Percentiles rank a stretch among this genome's conserved stretches.
These are phyloP conservation scores for Lordiphosa stackelbergi DNA, from an alignment of 1,140 invertebrate genomes.

Conservation along the genomic window DNA sequence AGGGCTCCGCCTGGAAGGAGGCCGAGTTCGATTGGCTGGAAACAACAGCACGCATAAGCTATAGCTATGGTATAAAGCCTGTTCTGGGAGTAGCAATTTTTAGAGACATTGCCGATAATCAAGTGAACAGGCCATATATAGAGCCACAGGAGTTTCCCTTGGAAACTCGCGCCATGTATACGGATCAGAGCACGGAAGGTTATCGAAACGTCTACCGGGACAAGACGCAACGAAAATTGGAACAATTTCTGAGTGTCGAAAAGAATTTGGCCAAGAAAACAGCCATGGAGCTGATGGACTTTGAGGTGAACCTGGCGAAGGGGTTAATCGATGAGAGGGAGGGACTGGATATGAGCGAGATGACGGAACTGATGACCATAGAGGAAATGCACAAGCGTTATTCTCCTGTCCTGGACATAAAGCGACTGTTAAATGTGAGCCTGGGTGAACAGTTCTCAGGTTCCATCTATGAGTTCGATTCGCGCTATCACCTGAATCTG, in stretches of 20 bases:
- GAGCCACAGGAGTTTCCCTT: constrained; percentile 34
- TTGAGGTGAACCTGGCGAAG: constrained; percentile 52
- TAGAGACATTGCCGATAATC: constrained; percentile 49
- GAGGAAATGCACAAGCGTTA: constrained; percentile 41
- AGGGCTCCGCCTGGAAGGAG: constrained; percentile 37
- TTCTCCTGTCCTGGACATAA: constrained; percentile 30
- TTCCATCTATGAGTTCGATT: constrained; percentile 45
- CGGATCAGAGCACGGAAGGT: constrained; percentile 26
- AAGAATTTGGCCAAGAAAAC: constrained; percentile 21
- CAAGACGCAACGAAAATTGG: constrained; percentile 25
- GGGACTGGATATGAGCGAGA: constrained; percentile 20
- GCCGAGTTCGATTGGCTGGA: constrained; percentile 42
- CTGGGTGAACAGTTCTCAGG: constrained; percentile 27
- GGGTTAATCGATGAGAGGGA: constrained; percentile 38
- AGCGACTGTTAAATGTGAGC: constrained; percentile 28
- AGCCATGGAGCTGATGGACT: constrained; percentile 51
- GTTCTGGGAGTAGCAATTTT: constrained; percentile 39
- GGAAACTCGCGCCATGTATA: constrained; percentile 49
- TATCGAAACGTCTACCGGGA: constrained; percentile 30
- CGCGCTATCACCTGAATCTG: constrained; percentile 47
- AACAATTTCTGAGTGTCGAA: constrained; percentile 27
- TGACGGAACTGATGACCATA: constrained; percentile 29
- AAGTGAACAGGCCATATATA: constrained; percentile 45
- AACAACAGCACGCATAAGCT: constrained; percentile 24
- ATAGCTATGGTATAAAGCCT: constrained; percentile 33